Percentiles rank a stretch among this genome's conserved stretches.
phyloP scores from a whole-genome alignment of 1,140 invertebrate genomes.

The Lucilia sericata region DNA sequence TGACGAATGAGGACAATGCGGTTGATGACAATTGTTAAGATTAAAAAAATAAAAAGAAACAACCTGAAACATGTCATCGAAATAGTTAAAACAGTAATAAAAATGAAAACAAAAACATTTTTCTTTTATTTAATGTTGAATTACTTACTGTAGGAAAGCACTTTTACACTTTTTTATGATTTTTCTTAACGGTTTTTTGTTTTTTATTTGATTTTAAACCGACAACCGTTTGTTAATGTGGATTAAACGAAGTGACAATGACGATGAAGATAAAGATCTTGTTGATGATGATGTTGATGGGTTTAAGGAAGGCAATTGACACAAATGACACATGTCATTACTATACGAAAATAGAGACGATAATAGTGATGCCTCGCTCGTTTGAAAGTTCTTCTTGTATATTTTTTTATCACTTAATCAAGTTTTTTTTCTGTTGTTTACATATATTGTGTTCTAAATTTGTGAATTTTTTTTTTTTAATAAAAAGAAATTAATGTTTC shows the following conservation, averaged over 20 bases:
- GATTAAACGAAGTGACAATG: not conserved
- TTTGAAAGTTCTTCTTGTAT: too few relatives aligned
- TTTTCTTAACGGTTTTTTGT: not conserved
- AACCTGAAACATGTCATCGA: not conserved
- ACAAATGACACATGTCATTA: slow-evolving; percentile 20
- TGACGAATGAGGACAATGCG: not conserved
- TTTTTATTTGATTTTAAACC: not conserved
- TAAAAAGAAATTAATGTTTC: too few relatives aligned
- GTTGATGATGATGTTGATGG: not conserved
- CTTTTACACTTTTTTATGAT: not conserved
- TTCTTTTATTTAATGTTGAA: not conserved
- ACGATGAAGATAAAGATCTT: not conserved
- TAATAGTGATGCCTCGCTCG: too few relatives aligned
- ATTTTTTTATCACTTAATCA: too few relatives aligned
- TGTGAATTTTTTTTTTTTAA: too few relatives aligned
- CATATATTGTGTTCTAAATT: too few relatives aligned
- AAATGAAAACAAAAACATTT: not conserved
- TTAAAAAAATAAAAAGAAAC: not conserved
- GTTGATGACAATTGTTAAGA: not conserved
- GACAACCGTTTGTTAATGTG: not conserved
- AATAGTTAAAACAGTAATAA: not conserved
- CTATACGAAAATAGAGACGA: not conserved
- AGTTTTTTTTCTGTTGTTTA: too few relatives aligned
- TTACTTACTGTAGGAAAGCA: not conserved
- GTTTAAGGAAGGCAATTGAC: not conserved